These are phyloP conservation scores for Byasa hedistus DNA, from an alignment of 2,888 invertebrate species.

Conservation along the genomic window DNA sequence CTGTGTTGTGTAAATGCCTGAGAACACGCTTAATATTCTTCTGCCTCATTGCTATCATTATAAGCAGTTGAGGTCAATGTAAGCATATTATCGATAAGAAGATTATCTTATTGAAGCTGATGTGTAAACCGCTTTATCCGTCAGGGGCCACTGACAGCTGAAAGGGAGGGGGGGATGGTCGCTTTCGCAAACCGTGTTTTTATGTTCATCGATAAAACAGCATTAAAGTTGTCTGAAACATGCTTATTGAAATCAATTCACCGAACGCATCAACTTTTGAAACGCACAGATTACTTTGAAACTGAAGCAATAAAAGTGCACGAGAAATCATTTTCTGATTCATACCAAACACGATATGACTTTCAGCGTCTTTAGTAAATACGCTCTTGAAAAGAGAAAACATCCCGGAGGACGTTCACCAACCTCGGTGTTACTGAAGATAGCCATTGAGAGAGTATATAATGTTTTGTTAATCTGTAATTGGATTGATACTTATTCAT, in stretches of 20 bases:
- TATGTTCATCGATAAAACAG: constrained; percentile 15
- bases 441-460: too few species aligned
- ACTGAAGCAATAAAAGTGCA: constrained; percentile 1
- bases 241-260: constrained; percentile 9
- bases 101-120: not conserved
- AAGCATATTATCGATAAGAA: not conserved
- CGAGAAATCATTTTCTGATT: not conserved
- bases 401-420: too few species aligned
- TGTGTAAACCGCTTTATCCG: constrained; percentile 2
- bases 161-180: constrained; percentile 7
- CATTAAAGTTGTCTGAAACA: constrained; percentile 7
- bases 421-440: too few species aligned
- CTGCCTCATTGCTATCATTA: not conserved
- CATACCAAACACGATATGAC: not conserved
- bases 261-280: not conserved
- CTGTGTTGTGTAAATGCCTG: too few species aligned
- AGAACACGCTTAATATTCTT: too few species aligned
- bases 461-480: too few species aligned
- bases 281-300: not conserved
- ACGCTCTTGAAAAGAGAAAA: too few species aligned
- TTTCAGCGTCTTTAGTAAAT: not conserved
- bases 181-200: constrained; percentile 4
- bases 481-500: too few species aligned
- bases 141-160: constrained; percentile 21
- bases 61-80: too few species aligned